Evolutionary conservation across 1,140 invertebrate genomes (phyloP), one percentile per base, ranked within the genome.

Genomic region (Pygmarrhopalites habei): DNA sequence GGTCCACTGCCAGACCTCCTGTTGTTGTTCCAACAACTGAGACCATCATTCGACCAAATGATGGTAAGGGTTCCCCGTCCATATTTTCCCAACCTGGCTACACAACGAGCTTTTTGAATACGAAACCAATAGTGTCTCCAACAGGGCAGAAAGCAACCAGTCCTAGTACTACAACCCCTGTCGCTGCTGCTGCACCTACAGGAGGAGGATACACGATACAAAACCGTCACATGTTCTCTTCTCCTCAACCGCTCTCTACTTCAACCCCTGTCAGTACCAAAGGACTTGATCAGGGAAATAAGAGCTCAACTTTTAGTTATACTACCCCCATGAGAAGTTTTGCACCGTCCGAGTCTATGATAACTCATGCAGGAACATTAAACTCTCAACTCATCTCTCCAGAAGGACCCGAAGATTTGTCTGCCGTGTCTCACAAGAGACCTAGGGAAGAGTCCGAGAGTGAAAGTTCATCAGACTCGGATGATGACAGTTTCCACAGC

Each of bases 401-500:
- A 7, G 47, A 53, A 14, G 51, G 39, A 19, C 39, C 56, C 0
- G 39, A 29, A n/a, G 32, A 52, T 15, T 17, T 7, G 17, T 7
- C 47, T 51, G 26, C 19, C 35, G 17, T 12, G 39, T 26, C 25
- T 25, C 5, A 35, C 15, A 35, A 35, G 15, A 35, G 32, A 35
- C 5, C 32, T 7, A 21, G 60, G 41, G 17, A 39, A 47, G 49
- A 53, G 55, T 23, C 21, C 28, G 26, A 30, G 4, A 32, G 39
- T 4, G 21, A 72, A 5, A 66, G 76, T 28, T 74, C 72, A 15
- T 73, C 65, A 1, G 64, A 72, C 2, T 66, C 74, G 26, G 41
- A 29, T 7, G 65, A 64, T 30, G 62, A 59, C 14, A 64, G 60
- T 35, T 47, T 66, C 2, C 43, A 63, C 23, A 70, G 68, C 32